Evolutionary conservation across 2,888 invertebrate species (phyloP), one percentile per base, ranked within the genome.

Genomic region (Mythimna impura): DNA sequence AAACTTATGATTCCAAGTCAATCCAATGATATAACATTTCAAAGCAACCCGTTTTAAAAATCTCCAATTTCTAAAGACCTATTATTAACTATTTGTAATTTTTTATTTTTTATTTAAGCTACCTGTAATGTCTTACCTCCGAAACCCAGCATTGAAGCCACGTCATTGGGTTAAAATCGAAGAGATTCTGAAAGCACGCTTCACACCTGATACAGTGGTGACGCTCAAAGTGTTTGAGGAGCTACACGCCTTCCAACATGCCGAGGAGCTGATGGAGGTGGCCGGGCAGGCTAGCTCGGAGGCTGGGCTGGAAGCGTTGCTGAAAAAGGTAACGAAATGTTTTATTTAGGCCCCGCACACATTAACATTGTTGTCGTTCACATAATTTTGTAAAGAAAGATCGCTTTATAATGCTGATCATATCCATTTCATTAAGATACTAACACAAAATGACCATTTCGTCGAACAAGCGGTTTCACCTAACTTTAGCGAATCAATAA

Each of bases 211-310:
- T 43, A 97, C 97, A 84, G 92, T 94, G 14, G 88, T 98, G 30
- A 98, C 97, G 0, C 94, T 99, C 22, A 96, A 97, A 20, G 93
- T 97, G 36, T 96, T 99, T 63, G 98, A 98, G 76, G 97, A 97
- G 1, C 94, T 98, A 7, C 97, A 97, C n/a, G 98, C 97, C 0
- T 98, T 98, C 93, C 97, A 97, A 65, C 97, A 97, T 86, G 97
- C 97, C 0, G 97, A 97, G 14, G 97, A 97, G 78, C 92, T 99
- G 22, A 98, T 98, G 97, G 98, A 99, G 89, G 97, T 99, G 12
- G 98, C 99, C 0, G 98, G 98, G 0, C 98, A 98, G 90, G 99
- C 99, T 0, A 98, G 98, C 85, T 98, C 99, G 4, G 99, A 99
- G 91, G 97, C 98, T 6, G 97, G 98, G 9, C 96, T 99, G 17